Evolutionary conservation across 2,113 vertebrate species (phyloP), one percentile per base, ranked within the genome.

Genomic region (Willisornis vidua): DNA sequence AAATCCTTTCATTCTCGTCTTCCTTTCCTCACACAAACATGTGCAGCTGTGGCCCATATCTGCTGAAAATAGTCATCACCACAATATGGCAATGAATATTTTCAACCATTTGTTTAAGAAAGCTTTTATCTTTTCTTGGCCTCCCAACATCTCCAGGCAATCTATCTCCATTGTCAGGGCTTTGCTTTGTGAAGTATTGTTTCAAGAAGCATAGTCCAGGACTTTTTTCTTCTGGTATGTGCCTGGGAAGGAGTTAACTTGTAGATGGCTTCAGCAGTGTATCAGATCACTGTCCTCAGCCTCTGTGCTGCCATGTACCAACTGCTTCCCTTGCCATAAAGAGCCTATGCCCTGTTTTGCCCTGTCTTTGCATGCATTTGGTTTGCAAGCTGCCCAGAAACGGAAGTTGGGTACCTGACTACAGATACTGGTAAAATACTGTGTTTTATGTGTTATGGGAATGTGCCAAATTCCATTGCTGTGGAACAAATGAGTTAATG

Each of bases 81-180:
- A 81, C 93, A 96, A 88, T 96, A 94, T 84, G 94, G 87, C 85
- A 94, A 74, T 83, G 87, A 93, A 80, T 95, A 93, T 92, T 96
- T 95, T 93, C 82, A 80, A 49, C 79, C 45, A 95, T 90, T 96
- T 90, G 95, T 91, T 88, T 83, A 88, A 93, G 88, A 93, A 95
- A 90, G 82, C 90, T 95, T 96, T 96, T 86, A 94, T 96, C 94
- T 97, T 96, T 94, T 93, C 82, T 93, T 90, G 91, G 93, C 91
- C 61, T 91, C 68, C 43, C 62, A 57, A 20, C 45, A 28, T 81
- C 72, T 94, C 79, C 87, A 86, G 76, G 75, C 92, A 75, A 90
- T 90, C 75, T 31, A 90, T 94, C 90, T 96, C 87, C 48, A 58
- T 95, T 97, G 85, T 94, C 94, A 94, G 35, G 83, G 52, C 68